These are phyloP conservation scores for Serrognathus titanus DNA, from an alignment of 2,888 invertebrate genomes.

Conservation along the genomic window DNA sequence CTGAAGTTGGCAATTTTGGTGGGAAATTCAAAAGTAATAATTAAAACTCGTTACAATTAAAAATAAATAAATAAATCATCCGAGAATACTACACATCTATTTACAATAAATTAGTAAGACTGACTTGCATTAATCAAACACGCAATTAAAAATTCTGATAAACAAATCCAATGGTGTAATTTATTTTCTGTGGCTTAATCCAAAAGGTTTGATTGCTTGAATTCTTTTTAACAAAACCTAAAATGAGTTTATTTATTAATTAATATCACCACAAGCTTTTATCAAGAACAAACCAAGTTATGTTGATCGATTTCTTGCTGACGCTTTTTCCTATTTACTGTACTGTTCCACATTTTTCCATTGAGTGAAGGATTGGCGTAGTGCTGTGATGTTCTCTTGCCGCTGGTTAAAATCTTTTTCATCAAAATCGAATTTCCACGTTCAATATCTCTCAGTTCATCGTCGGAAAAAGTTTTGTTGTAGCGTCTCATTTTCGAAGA, in stretches of 20 bases:
- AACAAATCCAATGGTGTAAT: neutral
- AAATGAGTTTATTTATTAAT: constrained; percentile 5
- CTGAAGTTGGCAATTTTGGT: too few relatives aligned
- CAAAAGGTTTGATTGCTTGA: constrained; percentile 32
- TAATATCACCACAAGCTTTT: neutral
- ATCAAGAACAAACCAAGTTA: constrained; percentile 29
- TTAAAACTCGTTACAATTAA: too few relatives aligned
- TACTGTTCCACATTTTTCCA: constrained; percentile 26
- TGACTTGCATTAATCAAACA: too few relatives aligned
- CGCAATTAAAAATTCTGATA: neutral
- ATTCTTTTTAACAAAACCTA: constrained; percentile 27
- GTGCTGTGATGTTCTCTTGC: constrained; percentile 24
- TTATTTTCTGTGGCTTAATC: constrained; percentile 21
- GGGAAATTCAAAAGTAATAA: too few relatives aligned
- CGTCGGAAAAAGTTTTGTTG: constrained; percentile 29
- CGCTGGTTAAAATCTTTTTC: constrained; percentile 31
- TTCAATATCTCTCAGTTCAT: constrained; percentile 31
- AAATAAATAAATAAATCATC: neutral
- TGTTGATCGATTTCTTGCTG: constrained; percentile 33
- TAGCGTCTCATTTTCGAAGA: neutral
- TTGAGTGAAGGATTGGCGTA: constrained; percentile 12
- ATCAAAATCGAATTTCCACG: constrained; percentile 29
- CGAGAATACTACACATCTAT: neutral
- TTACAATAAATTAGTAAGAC: neutral
- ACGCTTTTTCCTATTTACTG: constrained; percentile 31